These are phyloP conservation scores for Torymus auratus DNA, from an alignment of 2,888 invertebrate species.

Conservation along the genomic window DNA sequence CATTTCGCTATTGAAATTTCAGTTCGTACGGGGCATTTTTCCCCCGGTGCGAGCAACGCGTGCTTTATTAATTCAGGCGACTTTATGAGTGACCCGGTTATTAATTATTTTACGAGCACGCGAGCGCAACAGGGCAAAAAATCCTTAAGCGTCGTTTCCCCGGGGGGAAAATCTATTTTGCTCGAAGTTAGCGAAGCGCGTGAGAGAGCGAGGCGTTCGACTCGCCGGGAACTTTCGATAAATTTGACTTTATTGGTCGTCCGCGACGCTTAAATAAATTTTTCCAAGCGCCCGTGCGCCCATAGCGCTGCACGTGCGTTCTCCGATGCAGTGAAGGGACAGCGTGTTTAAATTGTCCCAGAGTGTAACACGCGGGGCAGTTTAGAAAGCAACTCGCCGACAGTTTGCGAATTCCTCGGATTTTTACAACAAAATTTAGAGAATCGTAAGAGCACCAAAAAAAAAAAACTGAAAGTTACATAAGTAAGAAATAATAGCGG, in stretches of 20 bases:
- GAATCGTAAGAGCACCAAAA: too few relatives aligned
- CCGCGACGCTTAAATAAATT: conserved; percentile 20
- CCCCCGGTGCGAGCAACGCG: neutral
- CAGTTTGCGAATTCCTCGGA: too few relatives aligned
- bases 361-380: too few relatives aligned
- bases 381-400: too few relatives aligned
- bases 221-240: conserved; percentile 26
- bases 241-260: conserved; percentile 43
- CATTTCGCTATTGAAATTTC: conserved; percentile 17
- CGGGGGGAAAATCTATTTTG: neutral
- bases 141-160: too few relatives aligned
- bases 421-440: too few relatives aligned
- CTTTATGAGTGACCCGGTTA: conserved; percentile 34
- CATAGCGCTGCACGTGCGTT: neutral
- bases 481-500: too few relatives aligned
- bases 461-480: too few relatives aligned
- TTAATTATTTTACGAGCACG: conserved; percentile 31
- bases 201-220: neutral
- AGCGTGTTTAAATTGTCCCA: too few relatives aligned
- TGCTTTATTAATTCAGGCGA: conserved; percentile 35
- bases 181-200: neutral
- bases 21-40: conserved; percentile 26
- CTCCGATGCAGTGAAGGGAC: neutral
- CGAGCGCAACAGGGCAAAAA: neutral
- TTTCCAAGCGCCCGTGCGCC: neutral